A percentile compares a stretch with the other conserved stretches of the same genome.
Evolutionary conservation across 2,113 vertebrate genomes (phyloP).

Genomic region (Lophura nycthemera): DNA sequence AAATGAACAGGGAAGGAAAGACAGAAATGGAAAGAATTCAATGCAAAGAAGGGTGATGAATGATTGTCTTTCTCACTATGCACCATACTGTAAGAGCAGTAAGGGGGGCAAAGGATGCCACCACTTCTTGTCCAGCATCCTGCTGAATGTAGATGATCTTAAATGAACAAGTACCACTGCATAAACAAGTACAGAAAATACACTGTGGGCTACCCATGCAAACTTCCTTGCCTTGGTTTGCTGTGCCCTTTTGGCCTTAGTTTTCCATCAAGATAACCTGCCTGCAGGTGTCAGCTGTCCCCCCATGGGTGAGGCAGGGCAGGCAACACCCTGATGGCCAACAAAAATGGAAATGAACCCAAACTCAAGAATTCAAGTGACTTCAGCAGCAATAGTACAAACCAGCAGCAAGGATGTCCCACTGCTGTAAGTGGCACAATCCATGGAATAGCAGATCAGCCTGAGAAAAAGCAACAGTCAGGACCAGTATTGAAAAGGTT

Average conservation of each 20-base stretch:
- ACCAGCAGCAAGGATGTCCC: background rate
- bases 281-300: background rate
- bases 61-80: background rate
- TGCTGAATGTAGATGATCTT: background rate
- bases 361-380: background rate
- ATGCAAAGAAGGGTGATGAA: background rate
- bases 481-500: background rate
- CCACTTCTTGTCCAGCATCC: background rate
- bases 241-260: background rate
- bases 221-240: background rate
- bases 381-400: background rate
- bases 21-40: background rate
- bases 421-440: background rate
- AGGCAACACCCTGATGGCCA: too few relatives aligned
- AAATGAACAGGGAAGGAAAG: background rate
- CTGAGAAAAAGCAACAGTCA: background rate
- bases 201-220: background rate
- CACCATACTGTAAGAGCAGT: fast-evolving
- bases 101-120: background rate
- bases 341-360: background rate
- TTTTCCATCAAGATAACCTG: background rate
- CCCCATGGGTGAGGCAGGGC: too few relatives aligned
- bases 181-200: background rate
- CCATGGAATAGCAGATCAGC: background rate
- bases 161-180: background rate